Percentiles rank a stretch among this genome's conserved stretches.
Evolutionary conservation across 2,888 invertebrate species (phyloP).

Genomic region (Heliothis peltigera): DNA sequence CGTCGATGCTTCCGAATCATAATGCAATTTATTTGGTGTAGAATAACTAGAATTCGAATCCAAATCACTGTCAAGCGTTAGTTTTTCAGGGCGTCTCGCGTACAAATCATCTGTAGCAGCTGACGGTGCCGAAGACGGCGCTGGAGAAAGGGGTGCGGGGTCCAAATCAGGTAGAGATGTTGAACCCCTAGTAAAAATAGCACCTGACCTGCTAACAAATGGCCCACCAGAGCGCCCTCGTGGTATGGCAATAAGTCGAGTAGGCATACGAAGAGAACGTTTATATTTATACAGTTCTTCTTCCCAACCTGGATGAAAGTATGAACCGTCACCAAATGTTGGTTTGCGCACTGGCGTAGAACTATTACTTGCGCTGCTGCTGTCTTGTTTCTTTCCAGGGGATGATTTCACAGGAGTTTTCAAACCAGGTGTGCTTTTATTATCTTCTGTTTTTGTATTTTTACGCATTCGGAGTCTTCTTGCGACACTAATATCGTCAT

Average conservation of each 20-base stretch:
- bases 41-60: conserved; percentile 92
- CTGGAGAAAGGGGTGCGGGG: conserved; percentile 93
- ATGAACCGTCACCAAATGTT: conserved; percentile 92
- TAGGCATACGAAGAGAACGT: conserved; percentile 94
- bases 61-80: conserved; percentile 91
- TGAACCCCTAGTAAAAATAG: conserved; percentile 91
- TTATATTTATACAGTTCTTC: conserved; percentile 95
- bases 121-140: conserved; percentile 90
- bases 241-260: conserved; percentile 94
- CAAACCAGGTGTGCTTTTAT: conserved; percentile 64
- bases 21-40: conserved; percentile 88
- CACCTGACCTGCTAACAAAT: conserved; percentile 75
- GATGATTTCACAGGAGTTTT: conserved; percentile 80
- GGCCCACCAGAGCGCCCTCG: conserved; percentile 91
- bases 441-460: conserved; percentile 85
- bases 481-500: conserved; percentile 80
- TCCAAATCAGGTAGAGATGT: conserved; percentile 95
- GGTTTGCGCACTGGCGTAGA: conserved; percentile 87
- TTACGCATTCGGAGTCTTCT: conserved; percentile 86
- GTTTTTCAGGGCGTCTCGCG: conserved; percentile 83
- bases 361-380: conserved; percentile 75
- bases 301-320: conserved; percentile 95
- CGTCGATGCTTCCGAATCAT: conserved; percentile 92
- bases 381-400: conserved; percentile 79
- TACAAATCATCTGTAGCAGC: conserved; percentile 90